These are phyloP conservation scores for Chrysolophus pictus DNA, from an alignment of 2,797 vertebrate genomes.

Conservation along the genomic window DNA sequence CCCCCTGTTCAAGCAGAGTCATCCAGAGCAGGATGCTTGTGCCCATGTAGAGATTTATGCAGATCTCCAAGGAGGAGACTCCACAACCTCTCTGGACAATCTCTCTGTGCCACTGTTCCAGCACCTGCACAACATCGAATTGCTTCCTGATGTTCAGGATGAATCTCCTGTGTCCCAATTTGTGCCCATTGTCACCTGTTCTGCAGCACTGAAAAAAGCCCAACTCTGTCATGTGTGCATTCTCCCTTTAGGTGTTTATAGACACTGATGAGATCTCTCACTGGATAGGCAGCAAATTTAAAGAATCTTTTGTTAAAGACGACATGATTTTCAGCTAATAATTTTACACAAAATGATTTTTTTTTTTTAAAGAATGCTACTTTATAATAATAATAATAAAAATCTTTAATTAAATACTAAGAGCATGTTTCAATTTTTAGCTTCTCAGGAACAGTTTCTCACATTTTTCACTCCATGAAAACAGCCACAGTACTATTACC, in stretches of 20 bases:
- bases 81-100: background rate
- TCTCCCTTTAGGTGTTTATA: background rate
- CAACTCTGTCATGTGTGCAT: background rate
- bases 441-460: background rate
- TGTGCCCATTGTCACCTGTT: background rate
- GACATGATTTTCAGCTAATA: background rate
- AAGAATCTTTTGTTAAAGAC: background rate
- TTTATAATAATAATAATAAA: background rate
- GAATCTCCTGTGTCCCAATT: background rate
- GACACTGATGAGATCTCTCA: background rate
- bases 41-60: background rate
- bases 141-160: background rate
- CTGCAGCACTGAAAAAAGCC: background rate
- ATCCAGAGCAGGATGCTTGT: background rate
- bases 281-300: background rate
- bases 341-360: background rate
- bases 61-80: background rate
- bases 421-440: background rate
- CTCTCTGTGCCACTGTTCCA: background rate
- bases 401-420: background rate
- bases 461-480: background rate
- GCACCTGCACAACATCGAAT: background rate
- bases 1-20: background rate
- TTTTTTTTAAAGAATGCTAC: accelerated
- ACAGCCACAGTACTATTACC: accelerated